phyloP scores from a whole-genome alignment of 2,888 invertebrate species.

The Sthenelais limicola region DNA sequence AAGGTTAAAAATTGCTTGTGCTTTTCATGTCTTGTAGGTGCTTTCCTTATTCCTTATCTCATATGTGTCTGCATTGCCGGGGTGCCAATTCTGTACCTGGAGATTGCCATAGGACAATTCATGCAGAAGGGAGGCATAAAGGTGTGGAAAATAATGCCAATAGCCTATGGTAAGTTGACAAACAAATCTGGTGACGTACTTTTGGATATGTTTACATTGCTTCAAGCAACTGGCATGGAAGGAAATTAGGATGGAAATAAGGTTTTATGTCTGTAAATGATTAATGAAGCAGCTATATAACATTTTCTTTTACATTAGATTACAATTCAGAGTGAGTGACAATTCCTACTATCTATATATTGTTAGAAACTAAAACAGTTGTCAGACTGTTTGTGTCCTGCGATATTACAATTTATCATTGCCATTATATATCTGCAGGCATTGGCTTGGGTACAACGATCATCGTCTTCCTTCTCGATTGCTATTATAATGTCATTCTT shows the following conservation, averaged over 20 bases:
- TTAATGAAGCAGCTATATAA: no score
- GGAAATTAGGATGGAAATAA: not conserved
- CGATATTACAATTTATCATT: no score
- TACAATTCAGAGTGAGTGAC: no score
- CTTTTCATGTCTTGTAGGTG: slow-evolving; percentile 76
- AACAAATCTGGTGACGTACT: not conserved
- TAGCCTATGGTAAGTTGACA: slow-evolving; percentile 75
- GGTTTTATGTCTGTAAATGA: no score
- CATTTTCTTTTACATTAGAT: no score
- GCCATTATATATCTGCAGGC: no score
- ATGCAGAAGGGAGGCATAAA: slow-evolving; percentile 76
- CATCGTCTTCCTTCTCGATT: slow-evolving; percentile 73
- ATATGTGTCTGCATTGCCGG: slow-evolving; percentile 77
- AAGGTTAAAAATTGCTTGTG: no score
- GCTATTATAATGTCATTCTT: slow-evolving; percentile 74
- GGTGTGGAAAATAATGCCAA: slow-evolving; percentile 76
- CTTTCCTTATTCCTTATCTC: slow-evolving; percentile 79
- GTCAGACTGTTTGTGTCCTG: no score
- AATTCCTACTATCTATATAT: no score
- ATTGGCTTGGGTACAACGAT: slow-evolving; percentile 73
- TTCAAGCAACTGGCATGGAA: not conserved
- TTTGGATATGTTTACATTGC: not conserved
- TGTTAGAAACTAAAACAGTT: no score
- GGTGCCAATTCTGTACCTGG: slow-evolving; percentile 78
- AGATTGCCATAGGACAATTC: slow-evolving; percentile 78